These are phyloP conservation scores for Ophioderma brevispina DNA, from an alignment of 35 echinoderm and acorn worm genomes.

Conservation along the genomic window DNA sequence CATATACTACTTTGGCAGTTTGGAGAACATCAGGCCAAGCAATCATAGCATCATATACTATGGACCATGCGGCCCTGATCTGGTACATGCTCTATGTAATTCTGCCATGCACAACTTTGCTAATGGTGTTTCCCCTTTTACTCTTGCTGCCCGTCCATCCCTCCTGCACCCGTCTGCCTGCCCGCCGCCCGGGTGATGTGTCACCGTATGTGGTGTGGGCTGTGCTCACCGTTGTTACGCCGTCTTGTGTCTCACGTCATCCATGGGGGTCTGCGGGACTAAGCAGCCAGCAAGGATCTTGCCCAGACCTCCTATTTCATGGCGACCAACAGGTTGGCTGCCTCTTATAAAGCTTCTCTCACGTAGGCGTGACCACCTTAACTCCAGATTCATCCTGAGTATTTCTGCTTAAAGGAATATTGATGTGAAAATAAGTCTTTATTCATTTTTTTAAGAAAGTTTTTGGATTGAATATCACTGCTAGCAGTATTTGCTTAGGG, in stretches of 20 bases:
- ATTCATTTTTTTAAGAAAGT: background rate
- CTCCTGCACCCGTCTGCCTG: conserved; percentile 35
- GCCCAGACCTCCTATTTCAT: conserved; percentile 99
- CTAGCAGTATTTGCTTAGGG: background rate
- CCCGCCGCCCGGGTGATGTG: conserved; percentile 42
- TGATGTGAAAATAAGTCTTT: background rate
- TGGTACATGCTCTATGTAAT: background rate
- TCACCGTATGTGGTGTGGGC: conserved; percentile 32
- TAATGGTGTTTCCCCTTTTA: conserved; percentile 56
- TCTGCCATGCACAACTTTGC: conserved; percentile 21
- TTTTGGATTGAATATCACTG: background rate
- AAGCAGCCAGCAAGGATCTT: conserved; percentile 99
- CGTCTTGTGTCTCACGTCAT: conserved; percentile 6
- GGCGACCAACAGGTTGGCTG: conserved; percentile 99
- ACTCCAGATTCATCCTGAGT: background rate
- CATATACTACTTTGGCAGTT: background rate
- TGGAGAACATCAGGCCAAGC: background rate
- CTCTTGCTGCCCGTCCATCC: conserved; percentile 46
- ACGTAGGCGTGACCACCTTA: background rate
- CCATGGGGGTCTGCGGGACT: too few species aligned
- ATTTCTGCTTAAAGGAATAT: background rate
- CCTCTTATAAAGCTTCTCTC: conserved; percentile 16
- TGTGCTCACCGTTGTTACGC: conserved; percentile 34
- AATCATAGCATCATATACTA: background rate
- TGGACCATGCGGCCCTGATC: background rate